Conservation (phyloP, 2,888 invertebrate genomes). For the Chloroclysta siterata region DNA sequence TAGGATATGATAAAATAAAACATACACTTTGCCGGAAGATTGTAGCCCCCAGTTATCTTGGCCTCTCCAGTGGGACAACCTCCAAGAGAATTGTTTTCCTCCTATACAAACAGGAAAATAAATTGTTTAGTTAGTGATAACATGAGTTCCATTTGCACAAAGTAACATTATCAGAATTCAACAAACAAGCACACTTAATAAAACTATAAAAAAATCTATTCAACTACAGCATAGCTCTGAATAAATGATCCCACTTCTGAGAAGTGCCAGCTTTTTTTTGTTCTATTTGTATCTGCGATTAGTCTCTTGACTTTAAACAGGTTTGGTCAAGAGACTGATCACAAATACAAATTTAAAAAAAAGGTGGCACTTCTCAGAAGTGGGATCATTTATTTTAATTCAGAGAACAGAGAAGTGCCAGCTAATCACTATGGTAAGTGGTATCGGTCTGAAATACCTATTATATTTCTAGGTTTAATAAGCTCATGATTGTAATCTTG, state of each 20-base stretch:
- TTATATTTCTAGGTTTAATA: too few species aligned
- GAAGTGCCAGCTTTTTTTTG: not conserved
- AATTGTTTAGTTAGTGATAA: not conserved
- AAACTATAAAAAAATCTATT: too few species aligned
- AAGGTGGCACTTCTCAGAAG: not conserved
- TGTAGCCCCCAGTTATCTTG: constrained; percentile 92
- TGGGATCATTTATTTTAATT: not conserved
- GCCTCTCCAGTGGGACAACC: constrained; percentile 94
- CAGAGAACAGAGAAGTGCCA: too few species aligned
- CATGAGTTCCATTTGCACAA: not conserved
- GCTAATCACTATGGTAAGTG: too few species aligned
- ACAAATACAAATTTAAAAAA: too few species aligned
- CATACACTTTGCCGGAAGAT: constrained; percentile 93
- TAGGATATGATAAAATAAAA: not conserved
- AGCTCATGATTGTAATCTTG: too few species aligned
- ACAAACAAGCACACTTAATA: too few species aligned
- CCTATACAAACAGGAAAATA: constrained; percentile 53
- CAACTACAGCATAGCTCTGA: too few species aligned
- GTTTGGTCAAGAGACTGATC: too few species aligned
- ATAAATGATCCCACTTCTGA: not conserved
- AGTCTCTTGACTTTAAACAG: too few species aligned
- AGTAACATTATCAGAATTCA: not conserved
- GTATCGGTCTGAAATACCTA: too few species aligned
- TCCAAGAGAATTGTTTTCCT: constrained; percentile 89
- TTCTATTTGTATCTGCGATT: too few species aligned